Conservation (phyloP, 2,888 invertebrate species). For the Eurois occulta region DNA sequence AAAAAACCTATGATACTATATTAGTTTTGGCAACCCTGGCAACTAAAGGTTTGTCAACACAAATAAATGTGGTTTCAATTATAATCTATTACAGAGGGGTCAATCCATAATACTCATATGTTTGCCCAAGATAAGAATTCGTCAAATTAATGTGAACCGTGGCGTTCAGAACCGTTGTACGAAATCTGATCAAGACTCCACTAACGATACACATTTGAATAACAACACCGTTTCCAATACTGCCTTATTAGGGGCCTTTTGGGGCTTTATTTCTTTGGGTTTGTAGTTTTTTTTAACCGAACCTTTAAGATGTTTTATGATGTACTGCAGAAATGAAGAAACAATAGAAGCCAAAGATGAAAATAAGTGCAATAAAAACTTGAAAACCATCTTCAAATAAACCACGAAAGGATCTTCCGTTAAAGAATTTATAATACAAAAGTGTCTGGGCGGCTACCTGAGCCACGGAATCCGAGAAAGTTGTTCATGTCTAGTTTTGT, state of each 20-base stretch:
- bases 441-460: slow-evolving; percentile 72
- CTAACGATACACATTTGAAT: slow-evolving; percentile 55
- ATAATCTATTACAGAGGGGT: slow-evolving; percentile 18
- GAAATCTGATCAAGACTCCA: slow-evolving; percentile 48
- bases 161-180: slow-evolving; percentile 32
- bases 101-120: slow-evolving; percentile 27
- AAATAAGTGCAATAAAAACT: slow-evolving; percentile 47
- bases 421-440: slow-evolving; percentile 62
- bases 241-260: slow-evolving; percentile 34
- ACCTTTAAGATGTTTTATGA: neutral
- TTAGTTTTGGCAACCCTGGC: neutral
- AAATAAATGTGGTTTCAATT: slow-evolving; percentile 24
- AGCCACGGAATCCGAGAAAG: slow-evolving; percentile 74
- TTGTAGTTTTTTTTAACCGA: neutral
- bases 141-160: slow-evolving; percentile 35
- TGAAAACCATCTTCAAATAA: slow-evolving; percentile 41
- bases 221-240: slow-evolving; percentile 45
- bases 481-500: slow-evolving; percentile 74
- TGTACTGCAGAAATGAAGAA: slow-evolving; percentile 4
- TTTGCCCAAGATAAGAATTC: slow-evolving; percentile 46
- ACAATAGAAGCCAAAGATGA: neutral
- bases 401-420: slow-evolving; percentile 61
- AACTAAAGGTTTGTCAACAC: slow-evolving; percentile 15
- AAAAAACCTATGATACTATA: neutral
- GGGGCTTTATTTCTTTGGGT: slow-evolving; percentile 25